Evolutionary conservation across 2,797 vertebrate genomes (phyloP), one percentile per base, ranked within the genome.

Genomic region (Champsocephalus gunnari): DNA sequence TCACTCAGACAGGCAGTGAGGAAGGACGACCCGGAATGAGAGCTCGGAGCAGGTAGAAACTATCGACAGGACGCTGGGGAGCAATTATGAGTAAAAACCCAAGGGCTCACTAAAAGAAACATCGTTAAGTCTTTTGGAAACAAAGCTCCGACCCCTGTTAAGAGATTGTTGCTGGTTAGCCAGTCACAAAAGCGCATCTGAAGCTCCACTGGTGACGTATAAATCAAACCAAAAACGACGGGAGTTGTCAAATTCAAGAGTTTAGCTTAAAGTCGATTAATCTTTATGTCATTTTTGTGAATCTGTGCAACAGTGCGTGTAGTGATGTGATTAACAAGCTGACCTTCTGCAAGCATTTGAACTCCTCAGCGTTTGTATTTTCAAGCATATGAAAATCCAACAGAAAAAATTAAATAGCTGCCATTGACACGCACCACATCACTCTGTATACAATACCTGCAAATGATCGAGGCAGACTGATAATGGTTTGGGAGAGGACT

Each of bases 401-500:
- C 24, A 41, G 81, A 75, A 71, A 88, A 82, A 85, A 91, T 92
- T 75, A 75, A 86, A 86, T 77, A 81, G 84, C 81, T 78, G 9
- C 51, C 32, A 62, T 54, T 86, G 88, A 90, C 90, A 86, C 77
- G 60, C 34, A 59, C 82, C 76, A 75, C 88, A 90, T 91, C 77
- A 72, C 68, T 89, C 87, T 84, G 77, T 68, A 86, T 89, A 87
- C 92, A 90, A 89, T 89, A 90, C 81, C 90, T 91, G 81, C 72
- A 71, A 83, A 87, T 88, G 87, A 92, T 92, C 79, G 86, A 87
- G 87, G 85, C 86, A 88, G 90, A 79, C 80, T 80, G 87, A 92
- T 92, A 91, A 91, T 91, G 76, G 86, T 82, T 77, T 48, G 84
- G 87, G 80, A 81, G 70, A 83, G 77, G 83, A 85, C 78, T 82